These are phyloP conservation scores for Cryptocephalus moraei DNA, from an alignment of 2,888 invertebrate genomes.

Conservation along the genomic window DNA sequence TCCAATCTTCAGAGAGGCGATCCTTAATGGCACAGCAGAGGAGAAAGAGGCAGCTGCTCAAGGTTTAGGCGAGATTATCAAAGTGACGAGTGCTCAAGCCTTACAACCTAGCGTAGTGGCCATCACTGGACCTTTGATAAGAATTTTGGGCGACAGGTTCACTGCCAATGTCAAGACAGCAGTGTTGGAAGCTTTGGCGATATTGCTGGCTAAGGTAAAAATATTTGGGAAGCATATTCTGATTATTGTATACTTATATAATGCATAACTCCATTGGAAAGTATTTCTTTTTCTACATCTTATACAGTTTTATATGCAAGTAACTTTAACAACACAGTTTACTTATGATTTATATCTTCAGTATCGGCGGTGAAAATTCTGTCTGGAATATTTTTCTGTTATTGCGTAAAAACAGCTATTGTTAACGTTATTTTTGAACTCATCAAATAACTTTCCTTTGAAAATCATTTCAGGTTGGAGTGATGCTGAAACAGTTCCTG, in stretches of 20 bases:
- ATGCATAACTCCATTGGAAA: too few species aligned
- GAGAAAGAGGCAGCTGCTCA: conserved; percentile 92
- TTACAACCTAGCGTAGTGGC: conserved; percentile 93
- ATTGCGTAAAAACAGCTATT: too few species aligned
- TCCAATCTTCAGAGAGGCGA: conserved; percentile 92
- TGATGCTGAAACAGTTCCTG: conserved; percentile 92
- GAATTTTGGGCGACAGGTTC: conserved; percentile 93
- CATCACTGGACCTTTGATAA: conserved; percentile 95
- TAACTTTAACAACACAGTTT: too few species aligned
- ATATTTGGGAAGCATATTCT: background rate
- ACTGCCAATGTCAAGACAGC: conserved; percentile 91
- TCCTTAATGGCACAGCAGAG: conserved; percentile 89
- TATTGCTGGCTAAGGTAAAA: conserved; percentile 73
- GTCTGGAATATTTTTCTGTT: too few species aligned
- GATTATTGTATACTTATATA: too few species aligned
- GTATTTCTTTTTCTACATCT: background rate
- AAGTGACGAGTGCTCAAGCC: conserved; percentile 74
- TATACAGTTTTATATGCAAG: too few species aligned
- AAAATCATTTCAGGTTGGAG: conserved; percentile 59
- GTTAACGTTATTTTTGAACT: too few species aligned
- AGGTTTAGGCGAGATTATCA: conserved; percentile 72
- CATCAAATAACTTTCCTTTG: too few species aligned
- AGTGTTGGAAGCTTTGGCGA: conserved; percentile 86
- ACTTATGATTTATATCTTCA: too few species aligned
- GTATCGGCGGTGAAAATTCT: too few species aligned